Conservation (phyloP, 2,113 vertebrate genomes). For the Dicentrarchus labrax region DNA sequence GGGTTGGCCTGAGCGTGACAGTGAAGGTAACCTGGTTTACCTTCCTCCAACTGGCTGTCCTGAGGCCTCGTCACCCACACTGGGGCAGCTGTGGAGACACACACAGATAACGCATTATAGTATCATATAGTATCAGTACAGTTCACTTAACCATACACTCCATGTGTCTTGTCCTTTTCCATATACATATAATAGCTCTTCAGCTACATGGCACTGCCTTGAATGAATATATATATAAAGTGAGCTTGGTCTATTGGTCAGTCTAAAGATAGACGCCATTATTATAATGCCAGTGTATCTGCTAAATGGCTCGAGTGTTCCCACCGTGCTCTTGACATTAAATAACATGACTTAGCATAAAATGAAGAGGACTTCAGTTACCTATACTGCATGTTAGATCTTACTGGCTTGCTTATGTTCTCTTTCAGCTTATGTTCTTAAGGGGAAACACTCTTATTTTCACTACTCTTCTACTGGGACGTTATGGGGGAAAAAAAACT, state of each 20-base stretch:
- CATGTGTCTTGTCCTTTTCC: neutral
- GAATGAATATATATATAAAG: neutral
- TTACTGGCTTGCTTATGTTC: neutral
- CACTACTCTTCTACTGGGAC: neutral
- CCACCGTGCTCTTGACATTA: neutral
- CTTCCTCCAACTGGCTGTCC: constrained; percentile 93
- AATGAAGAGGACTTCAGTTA: neutral
- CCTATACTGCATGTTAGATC: neutral
- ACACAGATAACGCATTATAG: constrained; percentile 14
- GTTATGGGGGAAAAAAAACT: neutral
- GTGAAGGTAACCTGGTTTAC: constrained; percentile 94
- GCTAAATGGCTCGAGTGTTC: neutral
- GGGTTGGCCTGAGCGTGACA: constrained; percentile 91
- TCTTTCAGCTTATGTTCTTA: neutral
- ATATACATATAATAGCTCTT: neutral
- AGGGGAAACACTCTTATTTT: neutral
- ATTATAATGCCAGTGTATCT: neutral
- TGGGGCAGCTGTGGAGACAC: constrained; percentile 86
- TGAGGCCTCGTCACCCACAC: constrained; percentile 92
- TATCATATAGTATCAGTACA: neutral
- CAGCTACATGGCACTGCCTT: neutral
- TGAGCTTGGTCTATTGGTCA: neutral
- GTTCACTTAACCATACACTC: neutral
- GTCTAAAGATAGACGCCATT: constrained; percentile 21
- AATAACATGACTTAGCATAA: neutral